These are phyloP conservation scores for Hetaerina titia DNA, from an alignment of 2,888 invertebrate genomes.

Conservation along the genomic window DNA sequence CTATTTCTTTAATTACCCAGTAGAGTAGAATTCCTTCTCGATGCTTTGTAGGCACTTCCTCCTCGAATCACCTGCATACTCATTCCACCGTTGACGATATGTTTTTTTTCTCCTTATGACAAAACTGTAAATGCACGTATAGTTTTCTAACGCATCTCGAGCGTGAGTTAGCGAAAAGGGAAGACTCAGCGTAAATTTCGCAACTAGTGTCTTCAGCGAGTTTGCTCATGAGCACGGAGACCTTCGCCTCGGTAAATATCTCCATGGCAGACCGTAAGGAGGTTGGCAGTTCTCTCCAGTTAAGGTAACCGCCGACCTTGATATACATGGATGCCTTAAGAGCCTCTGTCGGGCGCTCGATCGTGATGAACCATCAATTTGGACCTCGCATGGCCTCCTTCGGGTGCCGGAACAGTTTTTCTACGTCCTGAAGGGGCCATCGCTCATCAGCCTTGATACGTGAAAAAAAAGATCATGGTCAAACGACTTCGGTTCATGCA, in stretches of 20 bases:
- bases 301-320: conserved; percentile 39
- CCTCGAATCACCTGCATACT: background rate
- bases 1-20: no score
- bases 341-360: background rate
- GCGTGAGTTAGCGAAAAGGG: conserved; percentile 1
- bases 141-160: background rate
- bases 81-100: background rate
- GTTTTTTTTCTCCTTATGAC: background rate
- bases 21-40: no score
- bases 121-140: background rate
- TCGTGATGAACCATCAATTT: conserved; percentile 55
- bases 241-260: background rate
- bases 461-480: background rate
- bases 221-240: background rate
- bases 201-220: background rate
- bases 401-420: conserved; percentile 15
- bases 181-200: background rate
- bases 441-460: background rate
- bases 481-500: background rate
- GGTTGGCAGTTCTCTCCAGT: background rate
- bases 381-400: background rate
- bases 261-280: background rate
- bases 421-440: background rate
- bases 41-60: background rate
- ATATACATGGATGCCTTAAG: conserved; percentile 44